phyloP scores from a whole-genome alignment of 2,888 invertebrate genomes.

The Timandra comae region DNA sequence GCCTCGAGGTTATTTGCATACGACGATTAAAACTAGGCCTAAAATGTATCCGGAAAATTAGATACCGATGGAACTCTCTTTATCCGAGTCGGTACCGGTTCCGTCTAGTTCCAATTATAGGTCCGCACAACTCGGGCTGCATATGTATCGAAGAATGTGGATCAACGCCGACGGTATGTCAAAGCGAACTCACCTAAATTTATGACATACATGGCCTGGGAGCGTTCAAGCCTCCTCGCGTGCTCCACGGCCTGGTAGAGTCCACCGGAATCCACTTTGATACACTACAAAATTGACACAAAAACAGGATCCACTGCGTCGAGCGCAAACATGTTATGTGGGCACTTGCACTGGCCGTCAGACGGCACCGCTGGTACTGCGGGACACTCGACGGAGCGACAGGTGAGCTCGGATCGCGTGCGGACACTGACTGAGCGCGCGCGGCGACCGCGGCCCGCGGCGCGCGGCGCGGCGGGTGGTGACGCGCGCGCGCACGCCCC shows the following conservation, averaged over 20 bases:
- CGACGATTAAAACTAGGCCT: conserved; percentile 41
- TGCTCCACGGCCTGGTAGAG: conserved; percentile 72
- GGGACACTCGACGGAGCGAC: conserved; percentile 41
- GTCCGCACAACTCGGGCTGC: conserved; percentile 34
- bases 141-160: conserved; percentile 41
- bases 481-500: conserved; percentile 22
- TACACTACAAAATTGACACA: conserved; percentile 59
- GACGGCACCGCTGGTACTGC: conserved; percentile 38
- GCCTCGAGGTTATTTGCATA: conserved; percentile 38
- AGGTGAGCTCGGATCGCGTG: conserved; percentile 51
- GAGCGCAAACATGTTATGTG: conserved; percentile 65
- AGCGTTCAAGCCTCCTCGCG: conserved; percentile 71
- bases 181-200: conserved; percentile 74
- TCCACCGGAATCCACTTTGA: conserved; percentile 73
- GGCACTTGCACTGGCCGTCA: conserved; percentile 48
- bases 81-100: conserved; percentile 52
- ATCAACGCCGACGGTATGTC: conserved; percentile 40
- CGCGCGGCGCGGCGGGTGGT: conserved; percentile 15
- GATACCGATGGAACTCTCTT: conserved; percentile 28
- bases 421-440: conserved; percentile 48
- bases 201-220: conserved; percentile 76
- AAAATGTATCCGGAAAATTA: conserved; percentile 19
- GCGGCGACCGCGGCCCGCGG: conserved; percentile 21
- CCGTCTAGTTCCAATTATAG: conserved; percentile 60
- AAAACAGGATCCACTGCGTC: conserved; percentile 62